Evolutionary conservation across 2,797 vertebrate genomes (phyloP), one percentile per base, ranked within the genome.

Genomic region (Vespertilio murinus): DNA sequence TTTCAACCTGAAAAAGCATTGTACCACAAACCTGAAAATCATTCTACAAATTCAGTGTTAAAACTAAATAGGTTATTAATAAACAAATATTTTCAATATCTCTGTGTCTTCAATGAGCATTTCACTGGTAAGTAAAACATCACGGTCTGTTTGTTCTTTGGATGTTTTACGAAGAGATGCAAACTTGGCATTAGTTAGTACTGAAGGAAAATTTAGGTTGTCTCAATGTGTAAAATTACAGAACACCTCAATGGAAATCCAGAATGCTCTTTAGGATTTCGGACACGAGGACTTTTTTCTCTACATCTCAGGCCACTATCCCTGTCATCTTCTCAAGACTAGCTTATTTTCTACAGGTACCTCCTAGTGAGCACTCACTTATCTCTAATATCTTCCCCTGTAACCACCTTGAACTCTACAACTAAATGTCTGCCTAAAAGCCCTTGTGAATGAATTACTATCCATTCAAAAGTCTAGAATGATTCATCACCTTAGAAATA

Each of bases 381-480:
- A 75, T 40, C 33, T 88, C 90, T 96, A 88, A 84, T 81, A n/a
- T 90, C 74, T 88, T 47, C 9, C 69, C 18, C 70, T 10, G 5
- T 42, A 30, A 90, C 47, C 65, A 40, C 82, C 22, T 56, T 70
- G 33, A 82, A 52, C 65, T 71, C 35, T 77, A 20, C 38, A 91
- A 85, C 82, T 94, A 93, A 65, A 91, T 81, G 56, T 67, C 69
- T 90, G 49, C 91, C 71, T 95, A 64, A 93, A 86, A 90, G 20
- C 52, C 33, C 77, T 85, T 93, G 78, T 75, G 73, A 95, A 91
- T 70, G 93, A 95, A 73, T 85, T 38, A 82, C 86, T 78, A 91
- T 78, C 49, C 70, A 85, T 80, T 75, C 61, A 88, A 88, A 92
- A 95, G 33, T 33, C 83, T 87, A 94, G 38, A 88, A 86, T 49